These are phyloP conservation scores for Orchesella flavescens DNA, from an alignment of 2,888 invertebrate genomes.

Conservation along the genomic window DNA sequence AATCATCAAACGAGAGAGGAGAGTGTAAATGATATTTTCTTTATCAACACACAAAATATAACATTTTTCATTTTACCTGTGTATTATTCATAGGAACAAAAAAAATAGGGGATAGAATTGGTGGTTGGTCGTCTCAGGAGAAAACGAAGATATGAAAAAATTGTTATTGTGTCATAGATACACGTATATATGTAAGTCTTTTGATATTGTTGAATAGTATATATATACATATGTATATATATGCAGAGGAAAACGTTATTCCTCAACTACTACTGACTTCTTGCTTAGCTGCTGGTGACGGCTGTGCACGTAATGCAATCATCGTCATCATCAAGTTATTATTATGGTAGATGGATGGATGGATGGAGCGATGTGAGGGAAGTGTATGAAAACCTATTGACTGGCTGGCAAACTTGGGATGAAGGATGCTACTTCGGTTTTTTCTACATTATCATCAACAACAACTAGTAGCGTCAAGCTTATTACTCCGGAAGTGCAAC, in stretches of 20 bases:
- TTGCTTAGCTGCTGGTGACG: neutral
- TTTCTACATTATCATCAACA: slow-evolving; percentile 42
- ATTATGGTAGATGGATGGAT: slow-evolving; percentile 40
- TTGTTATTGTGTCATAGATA: slow-evolving; percentile 24
- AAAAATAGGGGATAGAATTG: neutral
- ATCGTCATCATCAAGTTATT: slow-evolving; percentile 33
- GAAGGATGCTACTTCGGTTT: slow-evolving; percentile 42
- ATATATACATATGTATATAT: neutral
- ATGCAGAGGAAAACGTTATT: neutral
- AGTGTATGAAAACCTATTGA: slow-evolving; percentile 46
- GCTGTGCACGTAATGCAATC: slow-evolving; percentile 56
- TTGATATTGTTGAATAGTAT: neutral
- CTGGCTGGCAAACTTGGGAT: slow-evolving; percentile 43
- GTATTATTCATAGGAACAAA: neutral
- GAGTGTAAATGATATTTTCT: neutral
- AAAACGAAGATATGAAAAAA: slow-evolving; percentile 28
- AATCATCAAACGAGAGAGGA: slow-evolving; percentile 5
- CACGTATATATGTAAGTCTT: too few species aligned
- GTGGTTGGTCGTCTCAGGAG: slow-evolving; percentile 13
- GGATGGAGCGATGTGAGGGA: too few species aligned
- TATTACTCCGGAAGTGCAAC: slow-evolving; percentile 70
- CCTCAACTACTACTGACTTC: neutral
- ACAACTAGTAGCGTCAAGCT: slow-evolving; percentile 49
- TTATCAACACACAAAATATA: neutral
- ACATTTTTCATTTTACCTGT: neutral